A percentile compares a stretch with the other conserved stretches of the same genome.
Evolutionary conservation across 1,140 invertebrate genomes (phyloP).

Genomic region (Mizuhopecten yessoensis): DNA sequence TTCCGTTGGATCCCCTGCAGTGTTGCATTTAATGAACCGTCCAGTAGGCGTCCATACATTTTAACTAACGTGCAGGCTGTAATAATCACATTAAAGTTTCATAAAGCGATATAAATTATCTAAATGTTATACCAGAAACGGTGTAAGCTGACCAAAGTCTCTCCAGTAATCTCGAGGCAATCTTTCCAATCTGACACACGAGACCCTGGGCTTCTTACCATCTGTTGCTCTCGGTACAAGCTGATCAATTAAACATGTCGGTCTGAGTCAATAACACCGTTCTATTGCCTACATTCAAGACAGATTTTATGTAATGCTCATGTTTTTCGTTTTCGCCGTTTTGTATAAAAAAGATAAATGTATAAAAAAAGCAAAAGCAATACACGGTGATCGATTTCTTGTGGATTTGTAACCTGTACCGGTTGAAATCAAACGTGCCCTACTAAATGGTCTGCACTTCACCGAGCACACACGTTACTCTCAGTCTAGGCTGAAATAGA

Average conservation of each 20-base stretch:
- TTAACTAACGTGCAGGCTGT: too few relatives aligned
- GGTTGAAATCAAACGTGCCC: neutral
- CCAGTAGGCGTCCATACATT: too few relatives aligned
- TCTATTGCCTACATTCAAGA: neutral
- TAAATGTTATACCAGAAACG: neutral
- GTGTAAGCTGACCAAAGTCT: neutral
- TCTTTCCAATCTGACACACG: neutral
- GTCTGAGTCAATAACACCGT: neutral
- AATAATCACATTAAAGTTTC: too few relatives aligned
- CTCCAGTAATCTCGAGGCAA: neutral
- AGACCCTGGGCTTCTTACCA: neutral
- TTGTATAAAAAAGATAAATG: too few relatives aligned
- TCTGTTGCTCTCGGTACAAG: slow-evolving; percentile 12
- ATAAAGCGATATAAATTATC: too few relatives aligned
- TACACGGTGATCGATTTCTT: neutral
- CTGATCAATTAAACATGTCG: neutral
- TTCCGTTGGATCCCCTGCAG: too few relatives aligned
- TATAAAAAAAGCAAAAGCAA: neutral
- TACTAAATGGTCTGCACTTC: neutral
- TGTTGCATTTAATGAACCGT: too few relatives aligned
- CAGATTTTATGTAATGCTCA: neutral
- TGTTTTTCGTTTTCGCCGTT: too few relatives aligned
- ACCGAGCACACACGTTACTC: neutral
- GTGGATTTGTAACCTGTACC: neutral
- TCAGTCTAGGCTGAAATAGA: too few relatives aligned